Evolutionary conservation across 2,113 vertebrate genomes (phyloP).

Genomic region (Thomomys bottae): DNA sequence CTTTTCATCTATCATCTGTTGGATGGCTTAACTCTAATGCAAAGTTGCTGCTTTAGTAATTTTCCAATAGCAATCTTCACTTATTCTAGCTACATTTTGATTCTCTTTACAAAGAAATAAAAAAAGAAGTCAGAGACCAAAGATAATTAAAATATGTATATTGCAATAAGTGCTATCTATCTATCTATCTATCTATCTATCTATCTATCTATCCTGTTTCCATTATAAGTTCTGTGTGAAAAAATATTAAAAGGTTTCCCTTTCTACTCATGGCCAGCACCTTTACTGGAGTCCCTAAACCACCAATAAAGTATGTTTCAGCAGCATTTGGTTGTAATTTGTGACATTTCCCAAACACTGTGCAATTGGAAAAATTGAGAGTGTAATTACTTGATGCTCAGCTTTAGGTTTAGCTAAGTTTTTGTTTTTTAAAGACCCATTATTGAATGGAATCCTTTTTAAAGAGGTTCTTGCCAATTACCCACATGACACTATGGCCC

Average conservation of each 20-base stretch:
- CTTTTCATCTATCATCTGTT: not conserved
- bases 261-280: conserved; percentile 73
- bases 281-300: conserved; percentile 63
- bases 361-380: conserved; percentile 79
- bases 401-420: conserved; percentile 65
- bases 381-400: conserved; percentile 71
- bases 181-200: not conserved
- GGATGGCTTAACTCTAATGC: not conserved
- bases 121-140: not conserved
- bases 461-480: conserved; percentile 61
- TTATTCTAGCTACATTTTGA: conserved; percentile 7
- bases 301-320: conserved; percentile 71
- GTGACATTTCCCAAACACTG: conserved; percentile 77
- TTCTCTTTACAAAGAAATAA: conserved; percentile 24
- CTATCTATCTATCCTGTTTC: conserved; percentile 58
- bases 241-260: conserved; percentile 61
- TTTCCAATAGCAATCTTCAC: conserved; percentile 26
- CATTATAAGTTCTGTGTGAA: conserved; percentile 50
- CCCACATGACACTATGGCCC: conserved; percentile 56
- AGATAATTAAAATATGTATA: conserved; percentile 16
- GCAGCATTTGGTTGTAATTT: conserved; percentile 84
- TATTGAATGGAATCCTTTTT: conserved; percentile 65
- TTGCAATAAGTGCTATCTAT: conserved; percentile 15
- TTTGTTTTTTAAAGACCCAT: conserved; percentile 42
- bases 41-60: conserved; percentile 41